phyloP scores from a whole-genome alignment of 1,140 invertebrate species.

The Penaeus japonicus region DNA sequence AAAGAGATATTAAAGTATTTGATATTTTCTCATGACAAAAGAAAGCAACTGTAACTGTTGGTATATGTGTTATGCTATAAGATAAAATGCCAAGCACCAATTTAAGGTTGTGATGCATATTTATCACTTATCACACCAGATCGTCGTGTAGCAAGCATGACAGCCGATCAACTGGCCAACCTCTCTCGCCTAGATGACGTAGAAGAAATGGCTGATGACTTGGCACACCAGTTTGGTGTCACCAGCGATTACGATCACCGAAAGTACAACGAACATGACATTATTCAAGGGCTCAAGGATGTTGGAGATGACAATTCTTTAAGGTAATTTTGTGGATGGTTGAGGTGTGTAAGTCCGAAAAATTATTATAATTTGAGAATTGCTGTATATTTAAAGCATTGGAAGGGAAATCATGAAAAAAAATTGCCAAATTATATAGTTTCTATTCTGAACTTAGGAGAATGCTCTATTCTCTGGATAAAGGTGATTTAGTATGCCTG shows the following conservation, averaged over 20 bases:
- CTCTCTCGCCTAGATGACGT: constrained; percentile 47
- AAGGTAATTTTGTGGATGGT: not conserved
- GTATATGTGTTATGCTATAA: not conserved
- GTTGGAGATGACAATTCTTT: constrained; percentile 42
- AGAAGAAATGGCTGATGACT: constrained; percentile 48
- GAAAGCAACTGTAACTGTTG: no score
- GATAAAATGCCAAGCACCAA: no score
- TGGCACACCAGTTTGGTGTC: constrained; percentile 37
- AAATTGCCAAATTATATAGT: no score
- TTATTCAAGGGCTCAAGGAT: constrained; percentile 25
- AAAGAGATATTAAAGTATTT: no score
- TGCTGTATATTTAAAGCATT: not conserved
- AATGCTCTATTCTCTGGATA: no score
- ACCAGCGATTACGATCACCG: constrained; percentile 7
- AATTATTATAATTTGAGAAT: not conserved
- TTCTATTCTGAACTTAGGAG: no score
- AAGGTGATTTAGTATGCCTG: no score
- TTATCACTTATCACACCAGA: constrained; percentile 32
- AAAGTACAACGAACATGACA: constrained; percentile 37
- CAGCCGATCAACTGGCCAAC: constrained; percentile 37
- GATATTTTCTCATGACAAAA: no score
- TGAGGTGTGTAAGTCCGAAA: not conserved
- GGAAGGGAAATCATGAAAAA: no score
- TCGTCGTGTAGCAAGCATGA: constrained; percentile 46
- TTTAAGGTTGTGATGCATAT: not conserved